A percentile compares a stretch with the other conserved stretches of the same genome.
phyloP scores from a whole-genome alignment of 2,888 invertebrate genomes.

The Unio delphinus region DNA sequence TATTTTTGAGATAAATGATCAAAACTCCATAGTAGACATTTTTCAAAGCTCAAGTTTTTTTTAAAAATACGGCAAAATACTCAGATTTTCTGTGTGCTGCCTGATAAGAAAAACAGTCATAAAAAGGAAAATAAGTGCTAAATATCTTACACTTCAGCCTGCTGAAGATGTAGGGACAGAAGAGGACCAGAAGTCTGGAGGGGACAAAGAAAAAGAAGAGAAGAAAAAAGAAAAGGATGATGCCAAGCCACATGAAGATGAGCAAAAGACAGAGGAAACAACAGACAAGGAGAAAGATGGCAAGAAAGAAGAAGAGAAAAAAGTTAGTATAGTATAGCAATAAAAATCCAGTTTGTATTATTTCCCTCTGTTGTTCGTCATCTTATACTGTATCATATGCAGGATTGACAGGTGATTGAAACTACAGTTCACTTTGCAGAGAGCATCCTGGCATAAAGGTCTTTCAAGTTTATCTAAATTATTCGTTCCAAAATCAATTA shows the following conservation, averaged over 20 bases:
- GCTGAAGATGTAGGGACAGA: slow-evolving; percentile 1
- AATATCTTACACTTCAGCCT: not conserved
- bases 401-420: too few species aligned
- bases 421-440: too few species aligned
- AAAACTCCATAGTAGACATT: too few species aligned
- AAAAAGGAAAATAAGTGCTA: too few species aligned
- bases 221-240: not conserved
- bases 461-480: too few species aligned
- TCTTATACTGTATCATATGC: too few species aligned
- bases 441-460: too few species aligned
- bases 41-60: too few species aligned
- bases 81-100: not conserved
- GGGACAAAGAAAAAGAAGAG: not conserved
- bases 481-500: too few species aligned
- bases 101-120: too few species aligned
- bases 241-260: slow-evolving; percentile 4
- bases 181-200: slow-evolving; percentile 3
- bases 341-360: not conserved
- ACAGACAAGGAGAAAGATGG: slow-evolving; percentile 7
- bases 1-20: too few species aligned
- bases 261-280: slow-evolving; percentile 3
- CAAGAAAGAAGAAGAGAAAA: slow-evolving; percentile 3
- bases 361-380: too few species aligned
- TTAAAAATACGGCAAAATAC: not conserved
- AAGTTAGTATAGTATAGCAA: not conserved